Conservation (phyloP, 2,797 vertebrate species). For the Catostomus latipinnis region DNA sequence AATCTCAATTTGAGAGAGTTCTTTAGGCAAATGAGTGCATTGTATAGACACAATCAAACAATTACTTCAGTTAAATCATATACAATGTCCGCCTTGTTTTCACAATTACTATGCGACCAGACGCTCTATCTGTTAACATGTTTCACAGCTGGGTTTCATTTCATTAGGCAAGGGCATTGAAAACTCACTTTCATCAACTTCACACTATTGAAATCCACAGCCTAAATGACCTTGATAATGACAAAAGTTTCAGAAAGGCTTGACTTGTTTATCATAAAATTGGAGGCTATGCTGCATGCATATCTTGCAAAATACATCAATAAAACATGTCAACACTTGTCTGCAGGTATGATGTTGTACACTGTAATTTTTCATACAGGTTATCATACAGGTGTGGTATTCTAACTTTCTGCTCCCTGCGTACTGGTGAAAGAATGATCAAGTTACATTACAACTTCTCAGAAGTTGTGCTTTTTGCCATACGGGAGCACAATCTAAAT, state of each 20-base stretch:
- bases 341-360: neutral
- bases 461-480: too few relatives aligned
- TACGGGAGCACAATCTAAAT: too few relatives aligned
- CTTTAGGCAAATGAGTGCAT: constrained; percentile 11
- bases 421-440: neutral
- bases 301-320: too few relatives aligned
- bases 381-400: neutral
- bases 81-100: neutral
- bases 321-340: neutral
- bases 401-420: neutral
- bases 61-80: neutral
- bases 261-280: neutral
- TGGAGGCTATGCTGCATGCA: too few relatives aligned
- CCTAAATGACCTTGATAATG: neutral
- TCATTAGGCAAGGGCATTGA: neutral
- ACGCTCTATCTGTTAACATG: neutral
- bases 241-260: neutral
- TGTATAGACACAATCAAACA: neutral
- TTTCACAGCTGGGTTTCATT: neutral
- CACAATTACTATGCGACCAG: neutral
- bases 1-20: neutral
- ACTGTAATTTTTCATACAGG: neutral
- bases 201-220: neutral
- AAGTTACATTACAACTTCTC: neutral
- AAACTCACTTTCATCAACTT: neutral